Evolutionary conservation across 2,113 vertebrate genomes (phyloP).

Genomic region (Cephalopterus ornatus): DNA sequence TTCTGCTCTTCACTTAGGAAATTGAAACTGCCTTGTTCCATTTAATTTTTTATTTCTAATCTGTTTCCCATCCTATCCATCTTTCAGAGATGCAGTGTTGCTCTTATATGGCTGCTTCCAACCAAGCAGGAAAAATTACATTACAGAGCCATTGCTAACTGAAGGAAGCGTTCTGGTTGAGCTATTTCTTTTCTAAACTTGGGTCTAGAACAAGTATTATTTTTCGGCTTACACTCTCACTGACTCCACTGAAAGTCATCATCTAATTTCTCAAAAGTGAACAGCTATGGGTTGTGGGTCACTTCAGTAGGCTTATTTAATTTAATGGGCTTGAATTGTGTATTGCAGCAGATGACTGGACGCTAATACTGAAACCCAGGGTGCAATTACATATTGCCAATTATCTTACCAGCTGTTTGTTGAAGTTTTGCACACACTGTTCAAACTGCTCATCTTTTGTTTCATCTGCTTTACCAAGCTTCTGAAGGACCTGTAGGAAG

Average conservation of each 20-base stretch:
- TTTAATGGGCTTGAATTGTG: neutral
- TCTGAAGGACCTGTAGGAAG: slow-evolving; percentile 88
- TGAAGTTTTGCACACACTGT: slow-evolving; percentile 96
- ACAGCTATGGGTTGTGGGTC: neutral
- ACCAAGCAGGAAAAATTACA: neutral
- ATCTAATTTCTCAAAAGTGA: neutral
- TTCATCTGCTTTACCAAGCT: slow-evolving; percentile 97
- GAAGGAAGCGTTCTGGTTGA: neutral
- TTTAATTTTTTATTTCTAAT: neutral
- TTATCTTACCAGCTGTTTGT: slow-evolving; percentile 91
- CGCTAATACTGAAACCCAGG: neutral
- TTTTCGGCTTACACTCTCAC: neutral
- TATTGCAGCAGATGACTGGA: neutral
- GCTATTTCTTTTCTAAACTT: neutral
- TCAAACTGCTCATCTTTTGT: slow-evolving; percentile 96
- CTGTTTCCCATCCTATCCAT: neutral
- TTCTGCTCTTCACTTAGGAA: neutral
- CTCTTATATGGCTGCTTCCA: neutral
- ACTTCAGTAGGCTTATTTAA: neutral
- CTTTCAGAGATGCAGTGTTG: neutral
- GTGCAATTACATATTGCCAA: neutral
- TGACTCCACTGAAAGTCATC: neutral
- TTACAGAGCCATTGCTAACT: neutral
- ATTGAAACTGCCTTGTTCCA: neutral
- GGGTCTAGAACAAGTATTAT: neutral